Base-by-base conservation (phyloP, 2,113 vertebrate species). In the Hipposideros armiger region DNA sequence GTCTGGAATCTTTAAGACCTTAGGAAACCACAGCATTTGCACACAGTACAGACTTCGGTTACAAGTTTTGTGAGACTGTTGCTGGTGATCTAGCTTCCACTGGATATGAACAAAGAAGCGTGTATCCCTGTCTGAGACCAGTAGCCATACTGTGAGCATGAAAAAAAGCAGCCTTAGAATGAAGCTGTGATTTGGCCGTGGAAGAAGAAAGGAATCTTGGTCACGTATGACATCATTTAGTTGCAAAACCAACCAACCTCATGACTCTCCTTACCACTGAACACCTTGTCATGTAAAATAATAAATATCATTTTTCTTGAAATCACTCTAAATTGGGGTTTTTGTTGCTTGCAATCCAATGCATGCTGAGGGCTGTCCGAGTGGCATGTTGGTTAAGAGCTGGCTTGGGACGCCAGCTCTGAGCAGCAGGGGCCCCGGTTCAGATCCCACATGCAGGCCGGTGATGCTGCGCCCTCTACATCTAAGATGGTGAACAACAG, bases 231-330 rank as follows among this genome's bases (percentile, higher is more conserved):
- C 22, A 74, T 78, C 54, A 66, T 0, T 73, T 45, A 85, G 45
- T 93, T 95, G 62, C 24, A 86, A 90, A 95, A 92, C 74, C 70
- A 96, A 76, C 45, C 19, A 67, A n/a, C 40, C 4, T 89, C 54
- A 69, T 72, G 56, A 91, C 9, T n/a, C 24, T 96, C 36, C 20
- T n/a, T 80, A 64, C 50, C 73, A 90, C 28, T 45, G 32, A 42
- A 67, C 26, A 72, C 28, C 8, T 96, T 73, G 60, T 80, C 64
- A 83, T 36, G 5, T 86, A 64, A 96, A 96, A 72, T 78, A 50
- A 50, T 83, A 78, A 74, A 89, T 95, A 32, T 19, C 32, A 16
- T 84, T 86, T 85, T 70, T 77, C 28, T 92, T 92, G 78, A 90
- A 95, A 78, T 64, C 32, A 78, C 52, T 80, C 40, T 87, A 26